phyloP scores from a whole-genome alignment of 1,140 invertebrate genomes.

The Temnothorax longispinosus region DNA sequence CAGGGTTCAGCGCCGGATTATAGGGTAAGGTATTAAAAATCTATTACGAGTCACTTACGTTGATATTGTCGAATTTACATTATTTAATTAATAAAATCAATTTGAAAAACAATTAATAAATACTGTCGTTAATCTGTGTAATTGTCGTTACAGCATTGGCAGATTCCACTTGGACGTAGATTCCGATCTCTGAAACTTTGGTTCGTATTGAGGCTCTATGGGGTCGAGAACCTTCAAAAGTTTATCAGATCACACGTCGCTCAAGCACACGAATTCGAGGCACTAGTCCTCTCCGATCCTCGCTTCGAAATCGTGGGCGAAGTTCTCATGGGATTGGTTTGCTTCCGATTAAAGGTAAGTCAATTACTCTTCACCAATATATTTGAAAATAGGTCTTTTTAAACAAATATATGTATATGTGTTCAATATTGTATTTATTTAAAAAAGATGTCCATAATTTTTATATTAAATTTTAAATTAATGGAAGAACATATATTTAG shows the following conservation, averaged over 20 bases:
- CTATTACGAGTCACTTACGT: neutral
- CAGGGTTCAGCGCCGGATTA: conserved; percentile 96
- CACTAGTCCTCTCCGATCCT: conserved; percentile 88
- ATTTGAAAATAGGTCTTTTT: neutral
- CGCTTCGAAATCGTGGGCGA: conserved; percentile 96
- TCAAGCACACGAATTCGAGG: conserved; percentile 94
- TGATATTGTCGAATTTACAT: conserved; percentile 19
- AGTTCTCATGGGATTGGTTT: conserved; percentile 96
- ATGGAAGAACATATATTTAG: neutral
- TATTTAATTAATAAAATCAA: neutral
- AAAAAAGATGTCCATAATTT: neutral
- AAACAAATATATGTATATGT: neutral
- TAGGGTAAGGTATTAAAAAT: conserved; percentile 86
- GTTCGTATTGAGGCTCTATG: conserved; percentile 97
- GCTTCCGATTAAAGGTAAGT: conserved; percentile 95
- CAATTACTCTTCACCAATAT: neutral
- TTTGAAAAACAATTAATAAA: neutral
- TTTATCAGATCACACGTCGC: conserved; percentile 93
- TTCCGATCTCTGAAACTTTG: conserved; percentile 98
- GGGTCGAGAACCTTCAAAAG: conserved; percentile 94
- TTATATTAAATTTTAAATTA: neutral
- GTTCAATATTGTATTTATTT: neutral
- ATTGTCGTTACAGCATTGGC: conserved; percentile 92
- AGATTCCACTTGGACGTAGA: conserved; percentile 97
- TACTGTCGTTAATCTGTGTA: neutral